Evolutionary conservation across 1,140 invertebrate species (phyloP).

Genomic region (Halictus rubicundus): DNA sequence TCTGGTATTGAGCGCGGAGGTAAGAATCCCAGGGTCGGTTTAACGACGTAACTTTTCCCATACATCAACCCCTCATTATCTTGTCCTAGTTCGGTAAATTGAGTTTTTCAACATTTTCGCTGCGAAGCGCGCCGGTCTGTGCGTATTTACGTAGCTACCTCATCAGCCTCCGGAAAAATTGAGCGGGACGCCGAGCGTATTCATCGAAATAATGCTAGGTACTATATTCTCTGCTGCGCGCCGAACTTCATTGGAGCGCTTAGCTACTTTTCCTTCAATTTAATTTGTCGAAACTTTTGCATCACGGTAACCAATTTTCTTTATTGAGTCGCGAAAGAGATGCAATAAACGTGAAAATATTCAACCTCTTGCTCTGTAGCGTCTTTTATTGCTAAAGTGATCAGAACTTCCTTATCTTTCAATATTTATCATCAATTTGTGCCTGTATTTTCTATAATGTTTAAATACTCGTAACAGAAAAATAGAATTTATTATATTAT

Average conservation of each 20-base stretch:
- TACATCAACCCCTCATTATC: slow-evolving; percentile 44
- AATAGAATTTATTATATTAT: no score
- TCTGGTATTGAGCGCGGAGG: slow-evolving; percentile 11
- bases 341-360: no score
- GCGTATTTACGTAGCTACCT: not conserved
- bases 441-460: no score
- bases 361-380: no score
- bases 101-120: slow-evolving; percentile 22
- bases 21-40: slow-evolving; percentile 25
- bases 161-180: not conserved
- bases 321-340: no score
- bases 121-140: no score
- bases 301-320: no score
- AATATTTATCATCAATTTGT: no score
- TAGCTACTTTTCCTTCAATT: not conserved
- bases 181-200: not conserved
- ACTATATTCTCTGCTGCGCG: not conserved
- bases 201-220: not conserved
- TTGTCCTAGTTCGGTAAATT: slow-evolving; percentile 31
- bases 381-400: no score
- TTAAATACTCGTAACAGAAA: no score
- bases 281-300: no score
- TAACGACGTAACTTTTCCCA: slow-evolving; percentile 39
- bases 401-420: no score
- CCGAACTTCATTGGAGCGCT: not conserved